phyloP scores from a whole-genome alignment of 2,888 invertebrate genomes.

The Tetranychus piercei region DNA sequence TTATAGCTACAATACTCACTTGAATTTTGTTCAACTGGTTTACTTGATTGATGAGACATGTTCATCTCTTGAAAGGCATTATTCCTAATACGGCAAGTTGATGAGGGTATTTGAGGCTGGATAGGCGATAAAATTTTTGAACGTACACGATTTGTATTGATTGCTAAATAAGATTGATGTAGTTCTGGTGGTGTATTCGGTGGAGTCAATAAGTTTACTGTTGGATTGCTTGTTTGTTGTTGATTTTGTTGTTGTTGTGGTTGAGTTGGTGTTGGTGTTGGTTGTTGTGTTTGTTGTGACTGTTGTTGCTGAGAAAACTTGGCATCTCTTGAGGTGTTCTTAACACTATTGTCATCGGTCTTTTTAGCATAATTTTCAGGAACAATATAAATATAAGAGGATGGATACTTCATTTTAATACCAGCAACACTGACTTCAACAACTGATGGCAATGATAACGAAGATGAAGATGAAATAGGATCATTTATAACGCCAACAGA shows the following conservation, averaged over 20 bases:
- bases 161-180: constrained; percentile 2
- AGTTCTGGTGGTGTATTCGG: constrained; percentile 10
- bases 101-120: constrained; percentile 11
- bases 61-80: constrained; percentile 13
- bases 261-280: neutral
- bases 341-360: constrained; percentile 2
- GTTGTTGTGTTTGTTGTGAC: neutral
- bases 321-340: neutral
- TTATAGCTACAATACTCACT: neutral
- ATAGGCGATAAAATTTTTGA: constrained; percentile 5
- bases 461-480: constrained; percentile 1
- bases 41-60: neutral
- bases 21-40: neutral
- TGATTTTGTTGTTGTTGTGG: constrained; percentile 4
- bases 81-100: constrained; percentile 8
- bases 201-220: constrained; percentile 6
- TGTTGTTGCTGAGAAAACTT: neutral
- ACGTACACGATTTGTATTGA: neutral
- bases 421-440: constrained; percentile 48
- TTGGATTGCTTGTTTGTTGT: neutral
- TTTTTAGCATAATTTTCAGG: constrained; percentile 6
- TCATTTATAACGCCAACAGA: neutral
- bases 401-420: constrained; percentile 83
- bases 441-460: constrained; percentile 38
- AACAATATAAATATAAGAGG: constrained; percentile 55